Base-by-base conservation (phyloP, 92 coral and sea anemone genomes). In the Zoanthus solanderi region DNA sequence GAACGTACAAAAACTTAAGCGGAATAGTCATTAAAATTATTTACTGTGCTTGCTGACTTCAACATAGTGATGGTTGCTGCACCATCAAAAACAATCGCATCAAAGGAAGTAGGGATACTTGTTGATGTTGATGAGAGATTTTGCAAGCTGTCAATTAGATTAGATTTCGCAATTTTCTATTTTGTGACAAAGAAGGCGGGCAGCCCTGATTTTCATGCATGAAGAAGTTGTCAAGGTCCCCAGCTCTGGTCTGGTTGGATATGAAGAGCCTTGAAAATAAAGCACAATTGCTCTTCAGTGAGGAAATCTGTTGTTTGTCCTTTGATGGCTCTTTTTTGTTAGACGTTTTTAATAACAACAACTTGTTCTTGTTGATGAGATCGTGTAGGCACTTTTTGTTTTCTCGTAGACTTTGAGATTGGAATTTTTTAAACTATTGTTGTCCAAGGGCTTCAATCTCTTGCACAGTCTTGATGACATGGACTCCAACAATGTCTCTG, bases 251-350 rank as follows among this genome's bases (percentile, higher is more conserved):
- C 32, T 63, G 69, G 32, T 8, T 88, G 0, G 90, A 47, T 53
- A 91, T 89, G 63, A 48, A 89, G 8, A 91, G 87, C 85, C 87
- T 30, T 50, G 94, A 91, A 84, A 83, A 91, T 14, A 84, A 85
- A 34, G 89, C 85, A 50, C 87, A 91, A 61, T 88, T 88, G 48
- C 72, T 89, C 56, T 89, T 89, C 7, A 89, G 71, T 53, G 87
- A 78, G n/a, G 92, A 63, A 54, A 92, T 79, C 76, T 91, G 85
- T 56, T 88, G 94, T 73, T 91, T 76, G n/a, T 84, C 89, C 60
- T 88, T 91, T 28, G 92, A 84, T 57, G 87, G 87, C 48, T 54
- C 75, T 50, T 74, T 78, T 85, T 37, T 65, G 82, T 9, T 32
- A 53, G 93, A 84, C 2, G 83, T 71, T 63, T 60, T 86, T 67